Evolutionary conservation across 37 sponge, comb jelly and placozoan species (phyloP).

Genomic region (Aplysina aerophoba): DNA sequence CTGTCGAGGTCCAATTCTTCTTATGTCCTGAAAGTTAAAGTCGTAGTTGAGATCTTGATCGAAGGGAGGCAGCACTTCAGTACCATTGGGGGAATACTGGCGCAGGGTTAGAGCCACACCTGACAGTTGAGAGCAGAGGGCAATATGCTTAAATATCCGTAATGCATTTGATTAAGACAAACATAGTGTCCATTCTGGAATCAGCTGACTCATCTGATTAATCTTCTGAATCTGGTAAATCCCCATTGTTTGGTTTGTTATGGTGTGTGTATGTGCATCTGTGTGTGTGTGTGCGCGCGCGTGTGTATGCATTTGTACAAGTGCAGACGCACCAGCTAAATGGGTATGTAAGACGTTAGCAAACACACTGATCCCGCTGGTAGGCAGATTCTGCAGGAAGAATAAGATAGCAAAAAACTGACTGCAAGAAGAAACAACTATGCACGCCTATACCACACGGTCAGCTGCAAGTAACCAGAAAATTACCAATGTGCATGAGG

Average conservation of each 20-base stretch:
- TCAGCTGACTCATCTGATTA: too few species aligned
- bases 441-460: too few species aligned
- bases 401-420: neutral
- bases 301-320: slow-evolving; percentile 1
- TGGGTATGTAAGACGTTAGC: slow-evolving; percentile 13
- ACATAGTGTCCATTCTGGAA: too few species aligned
- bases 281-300: slow-evolving; percentile 18
- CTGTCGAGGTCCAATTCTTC: slow-evolving; percentile 15
- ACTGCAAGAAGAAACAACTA: too few species aligned
- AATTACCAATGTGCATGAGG: neutral
- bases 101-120: slow-evolving; percentile 35
- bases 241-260: too few species aligned
- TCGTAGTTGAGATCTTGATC: slow-evolving; percentile 70
- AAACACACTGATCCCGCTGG: slow-evolving; percentile 3
- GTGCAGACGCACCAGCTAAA: neutral
- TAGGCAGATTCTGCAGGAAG: neutral
- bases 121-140: slow-evolving; percentile 1
- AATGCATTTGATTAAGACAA: too few species aligned
- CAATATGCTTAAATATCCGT: too few species aligned
- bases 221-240: too few species aligned
- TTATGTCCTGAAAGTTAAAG: slow-evolving; percentile 65
- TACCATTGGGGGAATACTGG: slow-evolving; percentile 18
- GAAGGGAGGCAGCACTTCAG: slow-evolving; percentile 47
- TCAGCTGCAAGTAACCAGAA: too few species aligned
- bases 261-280: slow-evolving; percentile 8